These are phyloP conservation scores for Leptopilina boulardi DNA, from an alignment of 1,140 invertebrate genomes.

Conservation along the genomic window DNA sequence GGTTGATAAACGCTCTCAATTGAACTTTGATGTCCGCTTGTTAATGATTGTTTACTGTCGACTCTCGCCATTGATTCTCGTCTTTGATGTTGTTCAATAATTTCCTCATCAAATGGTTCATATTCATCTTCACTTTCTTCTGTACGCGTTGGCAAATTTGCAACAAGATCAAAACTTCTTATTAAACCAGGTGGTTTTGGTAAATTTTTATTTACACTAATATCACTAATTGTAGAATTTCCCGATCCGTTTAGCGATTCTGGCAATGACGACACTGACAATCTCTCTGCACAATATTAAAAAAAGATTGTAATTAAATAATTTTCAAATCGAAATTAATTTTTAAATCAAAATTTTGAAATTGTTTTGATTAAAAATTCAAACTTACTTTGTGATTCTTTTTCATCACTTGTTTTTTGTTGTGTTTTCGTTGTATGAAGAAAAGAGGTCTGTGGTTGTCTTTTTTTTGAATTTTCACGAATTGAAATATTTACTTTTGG, in stretches of 20 bases:
- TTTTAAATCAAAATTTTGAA: not conserved
- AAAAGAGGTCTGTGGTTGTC: constrained; percentile 62
- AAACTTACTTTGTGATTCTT: constrained; percentile 47
- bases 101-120: constrained; percentile 64
- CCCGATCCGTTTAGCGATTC: constrained; percentile 48
- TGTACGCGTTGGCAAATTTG: constrained; percentile 66
- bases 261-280: constrained; percentile 53
- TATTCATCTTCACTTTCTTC: constrained; percentile 70
- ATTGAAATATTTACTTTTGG: constrained; percentile 39
- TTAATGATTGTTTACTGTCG: constrained; percentile 64
- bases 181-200: constrained; percentile 58
- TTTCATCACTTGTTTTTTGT: constrained; percentile 35
- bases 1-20: constrained; percentile 67
- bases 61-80: constrained; percentile 49
- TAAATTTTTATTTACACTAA: constrained; percentile 42
- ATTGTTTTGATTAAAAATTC: not conserved
- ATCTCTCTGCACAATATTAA: constrained; percentile 52
- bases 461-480: constrained; percentile 13
- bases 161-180: constrained; percentile 68
- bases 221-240: constrained; percentile 4
- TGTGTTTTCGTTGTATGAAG: constrained; percentile 51
- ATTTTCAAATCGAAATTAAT: too few relatives aligned
- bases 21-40: constrained; percentile 61
- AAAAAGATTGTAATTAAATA: too few relatives aligned
- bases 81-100: constrained; percentile 60